Evolutionary conservation across 2,113 vertebrate genomes (phyloP), one percentile per base, ranked within the genome.

Genomic region (Physeter macrocephalus): DNA sequence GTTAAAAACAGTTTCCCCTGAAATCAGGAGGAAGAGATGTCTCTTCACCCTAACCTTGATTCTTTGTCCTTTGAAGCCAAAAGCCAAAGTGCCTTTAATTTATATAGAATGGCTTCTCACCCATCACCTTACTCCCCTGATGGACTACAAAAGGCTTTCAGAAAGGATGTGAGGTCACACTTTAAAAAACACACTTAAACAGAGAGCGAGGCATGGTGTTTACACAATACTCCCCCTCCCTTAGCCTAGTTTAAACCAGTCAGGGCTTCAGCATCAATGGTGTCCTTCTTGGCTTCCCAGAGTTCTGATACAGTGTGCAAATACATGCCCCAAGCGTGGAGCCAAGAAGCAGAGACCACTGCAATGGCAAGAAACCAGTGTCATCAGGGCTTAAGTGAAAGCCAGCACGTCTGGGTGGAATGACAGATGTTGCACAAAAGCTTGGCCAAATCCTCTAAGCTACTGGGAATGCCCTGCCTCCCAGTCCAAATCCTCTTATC

Each of bases 21-120:
- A 87, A 74, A 84, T 66, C 52, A 64, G 64, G 15, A 94, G 14
- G 49, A 8, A 69, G 46, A 72, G 54, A 61, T 62, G 81, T 66
- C 54, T 67, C 74, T 77, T 49, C 78, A 43, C 13, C 62, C 52
- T 61, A 81, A 82, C 31, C 23, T 88, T 95, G 72, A 92, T 64
- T 72, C 88, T 93, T 90, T 52, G 52, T 72, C 80, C 78, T 93
- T 94, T 43, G 18, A 77, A 92, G 66, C 39, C 78, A 82, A 92
- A 97, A 91, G 46, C 13, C 10, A 92, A 27, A 67, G 29, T n/a
- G 57, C 62, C 41, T 90, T 92, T 93, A 39, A 90, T 84, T 75
- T 69, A 69, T 59, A 62, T 31, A 80, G 52, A 94, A 54, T 14
- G 52, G 20, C 41, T 92, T 90, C 90, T 90, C 39, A 36, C 9